Conservation (phyloP, 2,797 vertebrate genomes). For the Macropus fuliginosus region DNA sequence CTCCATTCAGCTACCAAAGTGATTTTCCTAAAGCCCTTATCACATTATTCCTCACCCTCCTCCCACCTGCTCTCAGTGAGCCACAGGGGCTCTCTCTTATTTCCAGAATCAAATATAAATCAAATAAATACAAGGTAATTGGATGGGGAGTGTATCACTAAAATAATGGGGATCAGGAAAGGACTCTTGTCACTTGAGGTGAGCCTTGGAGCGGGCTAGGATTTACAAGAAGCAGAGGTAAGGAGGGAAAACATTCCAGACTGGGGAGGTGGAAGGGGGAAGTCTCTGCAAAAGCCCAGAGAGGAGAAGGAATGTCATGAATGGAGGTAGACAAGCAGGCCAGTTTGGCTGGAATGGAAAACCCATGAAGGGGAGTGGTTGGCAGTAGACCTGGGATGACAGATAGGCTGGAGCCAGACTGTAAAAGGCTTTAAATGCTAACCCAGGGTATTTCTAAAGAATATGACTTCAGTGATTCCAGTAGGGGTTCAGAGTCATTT, state of each 20-base stretch:
- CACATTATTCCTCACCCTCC: not conserved
- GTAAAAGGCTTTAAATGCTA: not conserved
- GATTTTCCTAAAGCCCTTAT: not conserved
- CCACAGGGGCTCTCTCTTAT: not conserved
- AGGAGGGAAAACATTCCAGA: not conserved
- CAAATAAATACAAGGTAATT: not conserved
- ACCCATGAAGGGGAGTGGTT: not conserved
- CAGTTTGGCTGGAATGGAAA: not conserved
- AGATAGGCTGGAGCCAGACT: not conserved
- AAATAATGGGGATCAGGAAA: not conserved
- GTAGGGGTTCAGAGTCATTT: not conserved
- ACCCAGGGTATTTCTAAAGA: not conserved
- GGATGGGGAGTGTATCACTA: not conserved
- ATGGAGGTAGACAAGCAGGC: not conserved
- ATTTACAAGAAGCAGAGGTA: not conserved
- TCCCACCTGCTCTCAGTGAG: not conserved
- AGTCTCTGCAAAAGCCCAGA: not conserved
- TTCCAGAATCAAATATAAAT: not conserved
- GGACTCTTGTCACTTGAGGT: not conserved
- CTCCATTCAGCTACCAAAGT: not conserved
- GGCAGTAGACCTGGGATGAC: not conserved
- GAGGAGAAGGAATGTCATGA: not conserved
- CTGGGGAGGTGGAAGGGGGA: not conserved
- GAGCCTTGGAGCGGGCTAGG: not conserved
- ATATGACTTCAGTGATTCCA: not conserved